Conservation (phyloP, 1,140 invertebrate species). For the Geopemphigus sp. region DNA sequence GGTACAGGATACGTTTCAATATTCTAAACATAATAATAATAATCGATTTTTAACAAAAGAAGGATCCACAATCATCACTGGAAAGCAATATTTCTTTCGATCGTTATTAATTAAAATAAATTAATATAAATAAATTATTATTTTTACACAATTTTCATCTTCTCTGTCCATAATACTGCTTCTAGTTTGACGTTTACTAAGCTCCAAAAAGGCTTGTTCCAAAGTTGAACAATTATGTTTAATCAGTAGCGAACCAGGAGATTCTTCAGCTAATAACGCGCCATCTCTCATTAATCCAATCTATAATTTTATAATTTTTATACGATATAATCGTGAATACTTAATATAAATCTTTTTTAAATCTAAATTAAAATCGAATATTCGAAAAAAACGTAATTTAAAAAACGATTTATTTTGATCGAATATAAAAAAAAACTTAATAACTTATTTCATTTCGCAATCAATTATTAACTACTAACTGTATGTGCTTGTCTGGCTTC, state of each 20-base stretch:
- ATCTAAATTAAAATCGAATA: background rate
- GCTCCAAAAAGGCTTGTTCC: conserved; percentile 56
- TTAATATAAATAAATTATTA: background rate
- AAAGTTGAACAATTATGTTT: conserved; percentile 58
- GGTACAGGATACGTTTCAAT: conserved; percentile 52
- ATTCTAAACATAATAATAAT: conserved; percentile 43
- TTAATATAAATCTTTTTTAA: background rate
- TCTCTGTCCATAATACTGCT: conserved; percentile 49
- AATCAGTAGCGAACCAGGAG: conserved; percentile 58
- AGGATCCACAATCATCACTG: background rate
- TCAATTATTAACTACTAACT: conserved; percentile 54
- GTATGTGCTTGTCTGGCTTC: conserved; percentile 80
- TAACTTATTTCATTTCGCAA: conserved; percentile 1
- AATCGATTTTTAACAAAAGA: background rate
- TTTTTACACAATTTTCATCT: conserved; percentile 50
- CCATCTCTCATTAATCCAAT: conserved; percentile 65
- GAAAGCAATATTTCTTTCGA: background rate
- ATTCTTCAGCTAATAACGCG: conserved; percentile 61
- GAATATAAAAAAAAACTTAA: background rate
- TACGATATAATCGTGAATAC: background rate
- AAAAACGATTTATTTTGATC: background rate
- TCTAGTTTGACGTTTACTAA: conserved; percentile 50
- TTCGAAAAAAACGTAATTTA: background rate
- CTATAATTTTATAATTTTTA: conserved; percentile 52
- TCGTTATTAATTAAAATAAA: background rate